Evolutionary conservation across 2,797 vertebrate species (phyloP).

Genomic region (Diglossa cyanea): DNA sequence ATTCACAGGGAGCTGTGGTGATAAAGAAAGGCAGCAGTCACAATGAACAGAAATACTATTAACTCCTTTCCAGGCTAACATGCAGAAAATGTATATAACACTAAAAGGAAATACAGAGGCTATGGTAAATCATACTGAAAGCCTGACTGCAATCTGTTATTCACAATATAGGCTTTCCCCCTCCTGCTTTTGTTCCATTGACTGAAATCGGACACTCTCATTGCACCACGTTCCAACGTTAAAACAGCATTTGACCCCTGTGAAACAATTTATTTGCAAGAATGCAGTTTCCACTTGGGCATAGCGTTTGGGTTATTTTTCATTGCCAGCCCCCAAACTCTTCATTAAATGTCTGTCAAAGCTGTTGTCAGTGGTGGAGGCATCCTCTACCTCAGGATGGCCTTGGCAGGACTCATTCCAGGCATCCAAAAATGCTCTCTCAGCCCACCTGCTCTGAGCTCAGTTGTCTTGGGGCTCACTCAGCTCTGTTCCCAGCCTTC

Average conservation of each 20-base stretch:
- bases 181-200: background rate
- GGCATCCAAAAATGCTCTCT: no score
- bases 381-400: background rate
- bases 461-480: no score
- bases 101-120: background rate
- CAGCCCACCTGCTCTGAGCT: no score
- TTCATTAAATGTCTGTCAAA: background rate
- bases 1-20: conserved; percentile 52
- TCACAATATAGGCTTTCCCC: background rate
- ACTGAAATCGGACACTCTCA: background rate
- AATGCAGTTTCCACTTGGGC: background rate
- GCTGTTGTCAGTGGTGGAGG: fast-evolving
- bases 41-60: conserved; percentile 41
- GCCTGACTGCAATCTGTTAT: background rate
- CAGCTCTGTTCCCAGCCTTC: background rate
- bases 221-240: background rate
- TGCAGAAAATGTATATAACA: background rate
- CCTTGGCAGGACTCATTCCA: background rate
- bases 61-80: conserved; percentile 57
- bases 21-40: conserved; percentile 45
- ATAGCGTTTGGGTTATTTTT: background rate
- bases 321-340: background rate
- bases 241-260: background rate
- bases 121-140: background rate
- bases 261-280: background rate